Base-by-base conservation (phyloP, 2,113 vertebrate genomes). In the Terrapene triunguis region DNA sequence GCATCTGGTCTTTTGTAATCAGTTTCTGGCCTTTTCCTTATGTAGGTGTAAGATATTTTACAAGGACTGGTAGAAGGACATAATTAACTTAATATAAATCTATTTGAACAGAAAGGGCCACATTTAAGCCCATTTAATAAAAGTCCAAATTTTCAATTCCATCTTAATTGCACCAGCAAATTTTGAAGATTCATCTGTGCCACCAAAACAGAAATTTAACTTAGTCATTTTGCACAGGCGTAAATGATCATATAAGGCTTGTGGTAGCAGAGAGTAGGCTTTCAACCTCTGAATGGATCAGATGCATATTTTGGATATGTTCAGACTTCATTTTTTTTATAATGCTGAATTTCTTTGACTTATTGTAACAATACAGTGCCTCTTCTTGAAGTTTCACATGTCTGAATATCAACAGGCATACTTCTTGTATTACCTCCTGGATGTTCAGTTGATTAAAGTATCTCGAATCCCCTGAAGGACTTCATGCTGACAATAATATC, bases 341-440 rank as follows among this genome's bases (percentile, higher is more conserved):
- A 89, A 93, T 93, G 92, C 47, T 87, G 92, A 89, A 88, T 95
- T 95, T 96, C 89, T 95, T 82, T 94, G 91, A 89, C 90, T 88
- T 47, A 65, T 92, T 86, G 85, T 88, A 88, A 97, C 93, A 97
- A 74, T 87, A 53, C 78, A 92, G 92, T 79, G 92, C 96, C 89
- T 94, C 79, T 80, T 95, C 83, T 97, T 92, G 86, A 83, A 85
- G 80, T 96, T 72, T 22, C 81, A 72, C 87, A 82, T 57, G 94
- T 8, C 55, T 89, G 94, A 91, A 92, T 91, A 90, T 83, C 90
- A 91, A 91, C 92, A 95, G 95, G 92, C 90, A 80, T 89, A 88
- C 89, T 84, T 95, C 95, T 97, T 92, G 53, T 93, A 91, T 88
- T 42, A 42, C n/a, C n/a, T n/a, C n/a, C n/a, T n/a, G n/a, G n/a